Percentiles rank a stretch among this genome's conserved stretches.
Evolutionary conservation across 2,888 invertebrate genomes (phyloP).

Genomic region (Chloromyia formosa): DNA sequence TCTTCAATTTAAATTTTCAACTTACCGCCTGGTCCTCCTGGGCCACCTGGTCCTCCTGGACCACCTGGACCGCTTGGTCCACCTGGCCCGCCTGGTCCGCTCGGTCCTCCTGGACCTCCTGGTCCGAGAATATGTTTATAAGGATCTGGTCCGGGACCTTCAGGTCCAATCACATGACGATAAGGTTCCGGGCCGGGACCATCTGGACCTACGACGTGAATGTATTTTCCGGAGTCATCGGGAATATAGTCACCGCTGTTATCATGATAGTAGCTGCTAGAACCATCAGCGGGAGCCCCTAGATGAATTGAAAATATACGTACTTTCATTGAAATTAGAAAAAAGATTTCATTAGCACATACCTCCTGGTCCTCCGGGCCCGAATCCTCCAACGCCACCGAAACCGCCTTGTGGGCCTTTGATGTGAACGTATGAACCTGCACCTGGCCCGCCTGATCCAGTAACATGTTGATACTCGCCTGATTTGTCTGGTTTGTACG

Average conservation of each 20-base stretch:
- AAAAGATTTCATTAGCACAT: neutral
- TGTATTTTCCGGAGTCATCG: conserved; percentile 48
- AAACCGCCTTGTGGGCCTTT: conserved; percentile 54
- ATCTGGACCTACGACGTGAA: conserved; percentile 25
- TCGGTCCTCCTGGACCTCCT: conserved; percentile 63
- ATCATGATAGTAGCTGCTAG: conserved; percentile 15
- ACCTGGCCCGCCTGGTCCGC: conserved; percentile 53
- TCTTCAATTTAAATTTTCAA: neutral
- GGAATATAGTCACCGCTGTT: conserved; percentile 45
- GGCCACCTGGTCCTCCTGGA: conserved; percentile 55
- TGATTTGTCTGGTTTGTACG: conserved; percentile 43
- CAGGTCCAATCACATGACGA: conserved; percentile 39
- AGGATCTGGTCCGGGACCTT: conserved; percentile 54
- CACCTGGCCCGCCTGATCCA: conserved; percentile 52
- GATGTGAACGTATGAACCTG: conserved; percentile 18
- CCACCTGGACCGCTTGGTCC: conserved; percentile 54
- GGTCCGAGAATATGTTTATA: conserved; percentile 44
- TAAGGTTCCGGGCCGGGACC: conserved; percentile 30
- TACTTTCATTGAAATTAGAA: neutral
- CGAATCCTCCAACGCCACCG: conserved; percentile 57
- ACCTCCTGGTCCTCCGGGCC: conserved; percentile 55
- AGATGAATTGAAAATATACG: neutral
- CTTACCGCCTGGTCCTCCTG: conserved; percentile 54
- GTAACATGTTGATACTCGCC: conserved; percentile 47
- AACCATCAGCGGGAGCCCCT: neutral